phyloP scores from a whole-genome alignment of 1,140 invertebrate genomes.

The Subanguina moxae region DNA sequence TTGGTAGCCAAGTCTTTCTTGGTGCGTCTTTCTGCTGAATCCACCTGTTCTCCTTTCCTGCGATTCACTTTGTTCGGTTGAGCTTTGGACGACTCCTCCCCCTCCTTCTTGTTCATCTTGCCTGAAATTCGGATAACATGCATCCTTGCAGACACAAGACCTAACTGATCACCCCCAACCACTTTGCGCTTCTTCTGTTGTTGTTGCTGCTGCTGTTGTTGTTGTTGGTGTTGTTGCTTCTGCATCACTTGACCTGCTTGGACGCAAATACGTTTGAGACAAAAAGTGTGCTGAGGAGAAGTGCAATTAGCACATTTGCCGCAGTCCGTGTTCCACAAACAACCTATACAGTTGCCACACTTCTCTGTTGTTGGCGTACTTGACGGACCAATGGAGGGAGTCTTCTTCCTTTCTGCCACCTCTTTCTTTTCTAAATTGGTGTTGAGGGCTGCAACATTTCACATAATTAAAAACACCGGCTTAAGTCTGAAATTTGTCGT shows the following conservation, averaged over 20 bases:
- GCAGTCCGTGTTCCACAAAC: conserved; percentile 14
- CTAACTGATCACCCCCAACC: not conserved
- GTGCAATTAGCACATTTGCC: conserved; percentile 8
- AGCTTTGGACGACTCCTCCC: not conserved
- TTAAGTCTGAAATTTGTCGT: no score
- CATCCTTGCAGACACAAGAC: not conserved
- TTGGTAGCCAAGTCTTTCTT: conserved; percentile 4
- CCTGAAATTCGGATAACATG: not conserved
- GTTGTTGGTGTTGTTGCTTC: not conserved
- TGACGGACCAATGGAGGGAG: not conserved
- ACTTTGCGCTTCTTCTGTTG: no score
- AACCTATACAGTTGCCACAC: conserved; percentile 10
- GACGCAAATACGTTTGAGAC: conserved; percentile 9
- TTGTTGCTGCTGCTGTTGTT: not conserved
- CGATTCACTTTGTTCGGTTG: not conserved
- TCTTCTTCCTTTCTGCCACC: conserved; percentile 2
- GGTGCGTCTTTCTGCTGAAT: not conserved
- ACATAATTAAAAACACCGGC: no score
- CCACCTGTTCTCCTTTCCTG: not conserved
- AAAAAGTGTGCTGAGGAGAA: not conserved
- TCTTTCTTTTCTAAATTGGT: conserved; percentile 12
- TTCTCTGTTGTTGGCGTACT: not conserved
- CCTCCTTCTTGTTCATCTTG: not conserved
- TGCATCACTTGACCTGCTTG: conserved; percentile 7
- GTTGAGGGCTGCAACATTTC: no score